Evolutionary conservation across 2,888 invertebrate genomes (phyloP), one percentile per base, ranked within the genome.

Genomic region (Alsophila aescularia): DNA sequence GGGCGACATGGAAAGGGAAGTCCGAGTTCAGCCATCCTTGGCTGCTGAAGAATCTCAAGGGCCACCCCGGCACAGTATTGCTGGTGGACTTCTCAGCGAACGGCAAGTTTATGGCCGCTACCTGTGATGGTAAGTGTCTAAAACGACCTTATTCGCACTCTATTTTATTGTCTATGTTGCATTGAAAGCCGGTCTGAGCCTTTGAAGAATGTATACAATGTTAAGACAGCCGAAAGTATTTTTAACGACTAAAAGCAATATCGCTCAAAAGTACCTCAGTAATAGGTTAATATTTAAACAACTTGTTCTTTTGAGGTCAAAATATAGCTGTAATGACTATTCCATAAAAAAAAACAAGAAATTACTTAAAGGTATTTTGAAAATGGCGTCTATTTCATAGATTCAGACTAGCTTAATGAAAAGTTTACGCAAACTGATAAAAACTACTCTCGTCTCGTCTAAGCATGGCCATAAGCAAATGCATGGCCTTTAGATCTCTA

Each of bases 41-140:
- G 96, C 92, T 97, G 62, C 87, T 95, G 24, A 94, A 95, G 61
- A 94, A 95, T 50, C 92, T 98, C 67, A 97, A 97, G 83, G 97
- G 96, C 10, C 97, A 98, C 81, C 95, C 95, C 0, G 94, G 94
- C 24, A 92, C 93, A 9, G 94, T 97, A 39, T 87, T 95, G 14
- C 95, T 95, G 72, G 93, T 97, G 83, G 96, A 96, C 76, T 96
- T 96, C 82, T 96, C 97, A 66, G 93, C 95, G 57, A 97, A 97
- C 85, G 96, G 96, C 66, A 98, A 97, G 89, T 96, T 95, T 78
- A 92, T 98, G 77, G 96, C 96, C 58, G 95, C 96, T 57, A 95
- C 96, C 76, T 95, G 95, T 70, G 96, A 96, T 92, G 98, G 97
- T 97, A 93, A 92, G 93, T 91, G 53, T 55, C 34, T 42, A 58